Evolutionary conservation across 2,113 vertebrate genomes (phyloP).

Genomic region (Albula glossodonta): DNA sequence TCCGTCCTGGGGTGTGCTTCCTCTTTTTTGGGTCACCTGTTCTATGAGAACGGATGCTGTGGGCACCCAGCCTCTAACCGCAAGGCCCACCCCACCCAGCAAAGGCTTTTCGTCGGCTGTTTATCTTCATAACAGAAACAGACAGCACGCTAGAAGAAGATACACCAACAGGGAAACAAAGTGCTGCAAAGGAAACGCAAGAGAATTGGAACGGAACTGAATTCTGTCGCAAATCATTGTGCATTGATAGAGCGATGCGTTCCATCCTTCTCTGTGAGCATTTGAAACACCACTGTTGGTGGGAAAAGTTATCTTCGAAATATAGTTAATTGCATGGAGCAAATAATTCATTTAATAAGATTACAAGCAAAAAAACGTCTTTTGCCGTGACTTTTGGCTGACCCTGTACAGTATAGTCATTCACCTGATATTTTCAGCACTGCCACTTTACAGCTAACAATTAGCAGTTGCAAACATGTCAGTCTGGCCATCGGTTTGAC

Average conservation of each 20-base stretch:
- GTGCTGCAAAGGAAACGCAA: no score
- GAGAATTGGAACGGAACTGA: not conserved
- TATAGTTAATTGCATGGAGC: no score
- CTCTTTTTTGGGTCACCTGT: conserved; percentile 24
- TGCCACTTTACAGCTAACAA: not conserved
- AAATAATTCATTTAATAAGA: no score
- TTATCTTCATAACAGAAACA: not conserved
- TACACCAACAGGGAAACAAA: not conserved
- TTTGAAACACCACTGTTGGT: not conserved
- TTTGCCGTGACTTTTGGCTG: no score
- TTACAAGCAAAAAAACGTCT: no score
- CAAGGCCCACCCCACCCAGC: conserved; percentile 16
- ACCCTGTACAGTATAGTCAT: not conserved
- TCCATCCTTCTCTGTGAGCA: not conserved
- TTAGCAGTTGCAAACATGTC: not conserved
- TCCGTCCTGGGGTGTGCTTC: conserved; percentile 1
- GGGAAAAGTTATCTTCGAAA: not conserved
- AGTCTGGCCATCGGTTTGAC: not conserved
- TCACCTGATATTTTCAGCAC: not conserved
- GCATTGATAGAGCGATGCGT: not conserved
- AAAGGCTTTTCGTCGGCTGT: not conserved
- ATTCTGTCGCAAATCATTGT: not conserved
- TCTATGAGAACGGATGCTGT: conserved; percentile 29
- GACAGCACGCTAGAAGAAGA: not conserved
- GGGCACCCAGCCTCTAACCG: conserved; percentile 3